These are phyloP conservation scores for Nipponacmea schrenckii DNA, from an alignment of 2,888 invertebrate species.

Conservation along the genomic window DNA sequence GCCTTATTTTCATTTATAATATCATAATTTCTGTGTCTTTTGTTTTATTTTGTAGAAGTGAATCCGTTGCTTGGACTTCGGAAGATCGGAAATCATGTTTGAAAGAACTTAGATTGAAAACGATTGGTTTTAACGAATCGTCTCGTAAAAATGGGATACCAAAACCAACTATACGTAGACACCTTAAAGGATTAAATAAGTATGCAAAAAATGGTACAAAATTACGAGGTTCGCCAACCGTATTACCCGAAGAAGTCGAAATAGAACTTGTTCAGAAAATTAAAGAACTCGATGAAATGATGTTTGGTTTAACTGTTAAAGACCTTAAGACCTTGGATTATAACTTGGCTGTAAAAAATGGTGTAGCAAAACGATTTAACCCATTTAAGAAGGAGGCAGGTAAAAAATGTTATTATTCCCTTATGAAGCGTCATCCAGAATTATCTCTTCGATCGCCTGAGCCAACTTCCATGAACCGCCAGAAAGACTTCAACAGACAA, in stretches of 20 bases:
- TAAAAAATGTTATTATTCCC: conserved; percentile 26
- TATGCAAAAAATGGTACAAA: neutral
- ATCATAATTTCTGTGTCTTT: too few species aligned
- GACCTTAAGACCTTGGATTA: conserved; percentile 5
- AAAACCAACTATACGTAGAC: neutral
- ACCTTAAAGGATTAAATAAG: neutral
- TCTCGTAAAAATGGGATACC: neutral
- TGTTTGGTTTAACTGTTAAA: neutral
- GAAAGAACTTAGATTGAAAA: neutral
- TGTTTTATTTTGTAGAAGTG: too few species aligned
- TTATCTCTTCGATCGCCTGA: conserved; percentile 27
- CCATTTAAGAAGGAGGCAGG: conserved; percentile 17
- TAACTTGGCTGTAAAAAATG: conserved; percentile 20
- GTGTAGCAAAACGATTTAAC: conserved; percentile 13
- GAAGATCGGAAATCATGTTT: neutral
- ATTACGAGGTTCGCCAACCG: neutral
- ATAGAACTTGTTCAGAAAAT: neutral
- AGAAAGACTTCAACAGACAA: conserved; percentile 30
- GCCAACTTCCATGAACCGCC: conserved; percentile 27
- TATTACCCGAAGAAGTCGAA: neutral
- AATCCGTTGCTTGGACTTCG: neutral
- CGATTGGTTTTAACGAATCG: neutral
- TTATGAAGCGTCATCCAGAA: too few species aligned
- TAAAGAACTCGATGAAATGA: neutral
- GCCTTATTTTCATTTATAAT: neutral